Evolutionary conservation across 2,888 invertebrate genomes (phyloP), one percentile per base, ranked within the genome.

Genomic region (Drosophila merina): DNA sequence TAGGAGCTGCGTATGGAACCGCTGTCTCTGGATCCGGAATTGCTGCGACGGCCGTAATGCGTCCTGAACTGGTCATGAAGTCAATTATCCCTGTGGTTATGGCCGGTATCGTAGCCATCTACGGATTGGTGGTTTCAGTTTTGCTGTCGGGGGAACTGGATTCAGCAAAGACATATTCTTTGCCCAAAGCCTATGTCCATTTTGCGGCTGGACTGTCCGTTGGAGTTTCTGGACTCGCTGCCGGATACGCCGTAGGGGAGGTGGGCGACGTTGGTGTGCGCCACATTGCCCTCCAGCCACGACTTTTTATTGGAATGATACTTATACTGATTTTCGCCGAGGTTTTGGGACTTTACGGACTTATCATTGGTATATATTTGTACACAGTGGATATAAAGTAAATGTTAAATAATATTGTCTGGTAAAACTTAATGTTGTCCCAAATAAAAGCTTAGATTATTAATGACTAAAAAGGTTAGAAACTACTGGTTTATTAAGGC

Each of bases 71-170:
- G 90, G 99, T 99, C 93, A 99, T 99, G 99, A 99, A 99, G 93
- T 98, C 98, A 91, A 98, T 99, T 93, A 99, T 99, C 93, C 99
- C 99, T 75, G 98, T 99, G 79, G 97, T 98, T 93, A 98, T 98
- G 98, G 97, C 98, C 90, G 98, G 99, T 96, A 99, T 99, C 91
- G 96, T 99, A 91, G 99, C 98, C 93, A 99, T 99, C 92, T 99
- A 99, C 92, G 99, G 99, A 82, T 94, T 99, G 89, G 99, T 99
- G 75, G 98, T 99, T 76, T 97, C 99, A 86, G 98, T 99, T 75
- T 96, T 99, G 78, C 97, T 99, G 89, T 96, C 98, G 66, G 97
- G 98, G 0, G n/a, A 20, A 1, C 0, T 84, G 6, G 52, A 67
- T 5, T 44, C 70, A 0, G 66, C 86, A 0, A 9, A 28, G 0